Evolutionary conservation across 2,113 vertebrate genomes (phyloP).

Genomic region (Corvus moneduloides): DNA sequence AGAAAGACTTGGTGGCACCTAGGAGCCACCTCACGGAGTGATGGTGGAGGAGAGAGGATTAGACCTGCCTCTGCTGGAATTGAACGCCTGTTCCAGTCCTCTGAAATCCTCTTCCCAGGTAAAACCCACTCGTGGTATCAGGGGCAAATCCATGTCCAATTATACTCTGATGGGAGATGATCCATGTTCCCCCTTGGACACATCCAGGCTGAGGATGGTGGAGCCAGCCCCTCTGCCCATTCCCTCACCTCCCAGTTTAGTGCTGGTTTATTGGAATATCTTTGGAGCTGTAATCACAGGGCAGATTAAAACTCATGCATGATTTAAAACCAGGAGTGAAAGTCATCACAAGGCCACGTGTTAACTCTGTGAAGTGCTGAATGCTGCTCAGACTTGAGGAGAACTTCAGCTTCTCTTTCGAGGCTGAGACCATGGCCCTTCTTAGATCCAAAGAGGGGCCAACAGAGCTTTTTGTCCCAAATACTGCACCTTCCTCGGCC

Average conservation of each 20-base stretch:
- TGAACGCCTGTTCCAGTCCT: not conserved
- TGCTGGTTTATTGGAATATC: not conserved
- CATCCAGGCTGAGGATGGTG: not conserved
- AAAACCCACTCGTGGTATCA: accelerated
- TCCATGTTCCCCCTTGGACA: not conserved
- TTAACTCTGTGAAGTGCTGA: not conserved
- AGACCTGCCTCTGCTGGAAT: not conserved
- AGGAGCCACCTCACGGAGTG: not conserved
- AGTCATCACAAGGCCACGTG: not conserved
- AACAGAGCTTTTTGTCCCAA: not conserved
- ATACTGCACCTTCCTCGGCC: not conserved
- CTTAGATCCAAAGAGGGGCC: not conserved
- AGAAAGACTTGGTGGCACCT: not conserved
- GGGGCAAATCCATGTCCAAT: too few relatives aligned
- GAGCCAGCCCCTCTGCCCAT: not conserved
- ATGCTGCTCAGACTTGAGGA: not conserved
- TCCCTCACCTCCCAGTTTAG: not conserved
- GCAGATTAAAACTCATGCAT: not conserved
- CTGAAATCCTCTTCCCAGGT: not conserved
- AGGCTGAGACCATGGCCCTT: not conserved
- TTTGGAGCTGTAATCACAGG: not conserved
- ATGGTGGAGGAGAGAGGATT: not conserved
- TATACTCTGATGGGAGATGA: not conserved
- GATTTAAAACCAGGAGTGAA: not conserved
- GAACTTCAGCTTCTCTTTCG: not conserved